Evolutionary conservation across 1,140 invertebrate species (phyloP), one percentile per base, ranked within the genome.

Genomic region (Glomeris maerens): DNA sequence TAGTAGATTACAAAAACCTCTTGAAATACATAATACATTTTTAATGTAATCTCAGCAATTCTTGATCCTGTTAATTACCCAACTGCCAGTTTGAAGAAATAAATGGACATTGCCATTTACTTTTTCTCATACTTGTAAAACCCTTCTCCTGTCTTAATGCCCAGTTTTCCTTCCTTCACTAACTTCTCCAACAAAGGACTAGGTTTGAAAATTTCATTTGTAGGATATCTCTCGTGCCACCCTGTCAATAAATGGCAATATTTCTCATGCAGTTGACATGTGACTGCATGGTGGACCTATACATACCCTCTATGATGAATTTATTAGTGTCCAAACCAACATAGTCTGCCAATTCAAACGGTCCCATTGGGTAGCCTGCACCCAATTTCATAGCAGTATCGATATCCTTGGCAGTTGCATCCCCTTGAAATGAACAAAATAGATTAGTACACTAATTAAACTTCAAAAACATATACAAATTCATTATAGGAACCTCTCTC

Each of bases 351-450:
- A 88, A 61, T 69, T 87, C 82, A 63, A 89, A 78, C 1, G 85
- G 84, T 7, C 85, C 85, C 83, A 88, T 87, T 2, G 84, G 84
- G 66, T 84, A 79, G 0, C 83, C 81, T 38, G 83, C 81, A 21
- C 84, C 84, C 27, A 88, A 65, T 67, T 88, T 88, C 84, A 89
- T 87, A 1, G 82, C 84, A 14, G 72, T 79, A 60, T 89, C 85
- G 49, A 88, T 81, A 63, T 88, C 84, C 55, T 72, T 67, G 17
- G 77, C 72, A 5, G 71, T 66, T 0, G 83, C 83, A 66, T 83
- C 81, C 52, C 78, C 75, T 76, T 55, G 31, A 53, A 56, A 52
- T 47, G 40, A 48, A 57, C 23, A 45, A 56, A 21, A 22, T 29
- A 25, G 23, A 25, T n/a, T n/a, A n/a, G n/a, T n/a, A n/a, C n/a